Evolutionary conservation across 2,797 vertebrate genomes (phyloP).

Genomic region (Alca torda): DNA sequence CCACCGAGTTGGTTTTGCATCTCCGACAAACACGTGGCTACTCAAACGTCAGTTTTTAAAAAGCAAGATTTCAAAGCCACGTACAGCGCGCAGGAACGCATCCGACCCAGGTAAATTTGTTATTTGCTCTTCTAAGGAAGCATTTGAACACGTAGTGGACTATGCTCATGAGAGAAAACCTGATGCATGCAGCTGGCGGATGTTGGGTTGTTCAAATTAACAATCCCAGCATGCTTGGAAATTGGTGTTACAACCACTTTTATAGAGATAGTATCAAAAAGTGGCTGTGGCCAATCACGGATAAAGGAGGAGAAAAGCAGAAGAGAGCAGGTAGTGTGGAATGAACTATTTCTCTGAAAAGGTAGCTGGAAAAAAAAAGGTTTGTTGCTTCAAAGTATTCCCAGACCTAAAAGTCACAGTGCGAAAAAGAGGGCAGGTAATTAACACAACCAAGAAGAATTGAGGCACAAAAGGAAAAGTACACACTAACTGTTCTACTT

Average conservation of each 20-base stretch:
- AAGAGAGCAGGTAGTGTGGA: constrained; percentile 83
- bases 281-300: constrained; percentile 86
- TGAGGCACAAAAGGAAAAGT: constrained; percentile 85
- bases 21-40: constrained; percentile 20
- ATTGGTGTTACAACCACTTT: constrained; percentile 86
- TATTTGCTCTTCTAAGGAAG: constrained; percentile 56
- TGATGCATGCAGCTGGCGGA: constrained; percentile 86
- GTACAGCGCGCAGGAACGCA: background rate
- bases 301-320: constrained; percentile 82
- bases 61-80: constrained; percentile 35
- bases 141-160: constrained; percentile 69
- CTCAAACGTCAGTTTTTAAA: constrained; percentile 34
- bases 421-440: constrained; percentile 80
- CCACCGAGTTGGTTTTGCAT: constrained; percentile 39
- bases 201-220: constrained; percentile 87
- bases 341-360: constrained; percentile 85
- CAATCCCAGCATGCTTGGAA: constrained; percentile 86
- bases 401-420: constrained; percentile 85
- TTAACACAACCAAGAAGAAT: constrained; percentile 84
- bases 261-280: constrained; percentile 75
- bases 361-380: constrained; percentile 78
- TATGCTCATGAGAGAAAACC: constrained; percentile 90
- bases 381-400: constrained; percentile 87
- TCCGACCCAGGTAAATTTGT: constrained; percentile 17
- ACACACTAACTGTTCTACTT: constrained; percentile 85